phyloP scores from a whole-genome alignment of 2,797 vertebrate species.

The Scolopax rusticola region DNA sequence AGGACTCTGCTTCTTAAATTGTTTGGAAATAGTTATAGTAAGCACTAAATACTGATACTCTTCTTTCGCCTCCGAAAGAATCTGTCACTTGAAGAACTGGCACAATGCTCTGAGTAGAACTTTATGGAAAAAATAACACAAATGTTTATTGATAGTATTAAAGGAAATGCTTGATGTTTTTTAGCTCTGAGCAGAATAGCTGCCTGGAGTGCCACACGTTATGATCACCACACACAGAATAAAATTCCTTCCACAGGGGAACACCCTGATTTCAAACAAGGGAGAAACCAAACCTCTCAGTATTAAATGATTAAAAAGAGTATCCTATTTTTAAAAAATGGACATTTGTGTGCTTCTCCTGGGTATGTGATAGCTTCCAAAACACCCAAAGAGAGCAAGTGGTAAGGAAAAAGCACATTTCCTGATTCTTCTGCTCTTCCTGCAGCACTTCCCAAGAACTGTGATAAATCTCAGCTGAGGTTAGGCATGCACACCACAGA shows the following conservation, averaged over 20 bases:
- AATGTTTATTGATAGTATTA: slow-evolving; percentile 51
- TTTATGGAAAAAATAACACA: slow-evolving; percentile 2
- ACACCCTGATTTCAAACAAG: neutral
- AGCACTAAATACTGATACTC: slow-evolving; percentile 38
- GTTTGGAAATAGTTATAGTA: slow-evolving; percentile 22
- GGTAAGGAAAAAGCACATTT: neutral
- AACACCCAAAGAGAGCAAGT: neutral
- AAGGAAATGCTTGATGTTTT: neutral
- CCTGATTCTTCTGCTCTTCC: neutral
- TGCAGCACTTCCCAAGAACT: neutral
- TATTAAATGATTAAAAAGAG: neutral
- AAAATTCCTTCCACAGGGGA: slow-evolving; percentile 9
- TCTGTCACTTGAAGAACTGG: slow-evolving; percentile 25
- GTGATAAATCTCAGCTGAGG: neutral
- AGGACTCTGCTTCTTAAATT: slow-evolving; percentile 40
- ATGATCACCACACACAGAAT: slow-evolving; percentile 33
- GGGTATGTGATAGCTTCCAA: neutral
- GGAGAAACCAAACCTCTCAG: neutral
- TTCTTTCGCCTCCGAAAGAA: slow-evolving; percentile 2
- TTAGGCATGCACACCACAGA: accelerated
- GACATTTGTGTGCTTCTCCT: neutral
- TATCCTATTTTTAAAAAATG: neutral
- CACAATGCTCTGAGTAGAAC: neutral
- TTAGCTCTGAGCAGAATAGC: slow-evolving; percentile 33
- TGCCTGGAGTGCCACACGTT: slow-evolving; percentile 43